phyloP scores from a whole-genome alignment of 1,140 invertebrate species.

The Radopholus similis region DNA sequence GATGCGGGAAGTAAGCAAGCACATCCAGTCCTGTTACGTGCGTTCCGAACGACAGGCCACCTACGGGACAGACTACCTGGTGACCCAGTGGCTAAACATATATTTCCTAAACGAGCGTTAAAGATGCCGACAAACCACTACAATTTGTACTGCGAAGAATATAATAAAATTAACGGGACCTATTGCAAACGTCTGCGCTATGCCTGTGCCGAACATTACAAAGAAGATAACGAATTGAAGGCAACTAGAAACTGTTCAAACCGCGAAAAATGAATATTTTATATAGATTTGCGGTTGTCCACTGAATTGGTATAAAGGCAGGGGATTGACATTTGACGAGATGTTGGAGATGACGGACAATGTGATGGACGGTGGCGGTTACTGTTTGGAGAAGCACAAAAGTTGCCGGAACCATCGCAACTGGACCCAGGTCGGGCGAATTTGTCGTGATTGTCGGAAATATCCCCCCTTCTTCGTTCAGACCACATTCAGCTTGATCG shows the following conservation, averaged over 20 bases:
- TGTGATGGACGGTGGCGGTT: neutral
- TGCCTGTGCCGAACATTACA: conserved; percentile 93
- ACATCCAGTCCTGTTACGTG: conserved; percentile 65
- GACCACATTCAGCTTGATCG: conserved; percentile 25
- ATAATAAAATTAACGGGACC: conserved; percentile 77
- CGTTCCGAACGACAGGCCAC: conserved; percentile 91
- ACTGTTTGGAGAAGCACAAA: conserved; percentile 10
- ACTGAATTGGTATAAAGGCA: conserved; percentile 16
- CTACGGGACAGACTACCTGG: conserved; percentile 71
- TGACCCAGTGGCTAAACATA: neutral
- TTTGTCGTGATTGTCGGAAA: neutral
- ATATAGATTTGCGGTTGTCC: conserved; percentile 10
- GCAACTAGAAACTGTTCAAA: neutral
- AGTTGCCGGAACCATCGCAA: conserved; percentile 11
- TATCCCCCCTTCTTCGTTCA: neutral
- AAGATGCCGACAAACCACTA: conserved; percentile 42
- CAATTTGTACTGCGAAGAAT: conserved; percentile 92
- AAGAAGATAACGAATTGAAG: conserved; percentile 70
- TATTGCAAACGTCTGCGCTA: conserved; percentile 93
- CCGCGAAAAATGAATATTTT: neutral
- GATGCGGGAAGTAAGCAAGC: conserved; percentile 22
- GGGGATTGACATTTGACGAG: neutral
- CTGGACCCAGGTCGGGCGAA: conserved; percentile 1
- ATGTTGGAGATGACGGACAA: neutral
- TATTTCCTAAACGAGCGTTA: neutral